Base-by-base conservation (phyloP, 2,888 invertebrate species). In the Junonia oenone region DNA sequence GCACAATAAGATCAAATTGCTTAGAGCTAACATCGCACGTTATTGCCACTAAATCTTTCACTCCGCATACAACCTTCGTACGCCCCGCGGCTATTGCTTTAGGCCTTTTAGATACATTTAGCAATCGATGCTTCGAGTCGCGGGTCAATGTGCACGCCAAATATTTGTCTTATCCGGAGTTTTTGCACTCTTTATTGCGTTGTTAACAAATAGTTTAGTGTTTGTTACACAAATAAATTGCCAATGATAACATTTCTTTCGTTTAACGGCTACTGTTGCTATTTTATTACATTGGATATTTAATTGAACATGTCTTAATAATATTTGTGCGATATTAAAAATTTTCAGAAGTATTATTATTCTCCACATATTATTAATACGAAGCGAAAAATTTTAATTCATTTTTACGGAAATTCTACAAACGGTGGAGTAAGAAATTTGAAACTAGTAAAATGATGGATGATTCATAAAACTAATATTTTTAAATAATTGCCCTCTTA, bases 41-140 rank as follows among this genome's bases (percentile, higher is more conserved):
- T 89, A 88, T 89, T 89, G 88, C 85, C 89, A 77, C 83, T 89
- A 89, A 89, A 89, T 89, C 87, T 89, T 85, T 78, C 83, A 79
- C 71, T 72, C 70, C 61, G 62, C 68, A 73, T 72, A 69, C 63
- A 66, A 65, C 62, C 67, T 65, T 60, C 62, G 64, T 60, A 67
- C 64, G 62, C 68, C 83, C 77, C 68, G 68, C 57, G 75, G 82
- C 76, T 69, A 77, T 80, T 75, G 73, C 77, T 72, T 75, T 73
- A 76, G 80, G 78, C 76, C 71, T 68, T 77, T 80, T 76, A 79
- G 78, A 81, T 81, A 79, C 76, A 77, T 75, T 76, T 76, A 66
- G 66, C 70, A 68, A 76, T 76, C 68, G 73, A 73, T 79, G 72
- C 71, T 55, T 56, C 58, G 49, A 58, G 68, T 71, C 66, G 68